Evolutionary conservation across 2,888 invertebrate species (phyloP), one percentile per base, ranked within the genome.

Genomic region (Eledona agricola): DNA sequence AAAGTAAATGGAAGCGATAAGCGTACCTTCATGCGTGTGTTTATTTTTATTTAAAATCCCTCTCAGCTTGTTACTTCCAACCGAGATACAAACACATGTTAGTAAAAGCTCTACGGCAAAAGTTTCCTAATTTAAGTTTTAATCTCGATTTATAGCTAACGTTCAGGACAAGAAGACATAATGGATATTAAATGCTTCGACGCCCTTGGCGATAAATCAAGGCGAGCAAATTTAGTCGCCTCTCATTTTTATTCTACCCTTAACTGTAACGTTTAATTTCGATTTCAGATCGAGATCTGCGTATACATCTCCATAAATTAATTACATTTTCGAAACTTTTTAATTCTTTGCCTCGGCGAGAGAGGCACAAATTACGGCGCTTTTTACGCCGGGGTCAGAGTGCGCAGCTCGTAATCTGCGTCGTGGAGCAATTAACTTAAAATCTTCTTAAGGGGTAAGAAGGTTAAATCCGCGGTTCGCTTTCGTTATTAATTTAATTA

Each of bases 81-180:
- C 17, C 32, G 11, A 49, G 40, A 45, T 56, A 51, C 35, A 55
- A 64, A 66, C 62, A 63, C 58, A 63, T 63, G 67, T 66, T 65
- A 64, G 62, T 63, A 56, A 49, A 57, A 57, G 58, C 57, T 49
- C 35, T 29, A 52, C 58, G 57, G 60, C 62, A 65, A 69, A 68
- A 69, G 65, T 67, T 68, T 64, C 59, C 66, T 64, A 68, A 66
- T 69, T 67, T 66, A 67, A 66, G 68, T 69, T 68, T 66, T 69
- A 69, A 69, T 68, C 65, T 64, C 62, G 64, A 69, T 69, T 68
- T 69, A 68, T 67, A 60, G 65, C 64, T 47, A 57, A 38, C 32
- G 65, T 55, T 60, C 60, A 53, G 57, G 57, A 58, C 61, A 60
- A 54, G n/a, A n/a, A n/a, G 55, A 34, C 57, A 58, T 64, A 66